Evolutionary conservation across 2,888 invertebrate species (phyloP).

Genomic region (Ochropleura plecta): DNA sequence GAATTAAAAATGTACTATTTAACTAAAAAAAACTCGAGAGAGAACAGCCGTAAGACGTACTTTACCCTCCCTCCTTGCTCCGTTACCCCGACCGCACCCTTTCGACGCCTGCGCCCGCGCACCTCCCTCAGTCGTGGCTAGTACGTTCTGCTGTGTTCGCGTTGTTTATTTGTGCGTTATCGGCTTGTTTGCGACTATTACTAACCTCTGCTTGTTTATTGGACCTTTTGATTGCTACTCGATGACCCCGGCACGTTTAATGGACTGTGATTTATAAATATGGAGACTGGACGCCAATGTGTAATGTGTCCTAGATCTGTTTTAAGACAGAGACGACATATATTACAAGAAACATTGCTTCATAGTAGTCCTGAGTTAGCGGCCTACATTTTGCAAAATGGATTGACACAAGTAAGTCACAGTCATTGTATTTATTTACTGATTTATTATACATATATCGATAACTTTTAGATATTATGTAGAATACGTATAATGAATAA

Average conservation of each 20-base stretch:
- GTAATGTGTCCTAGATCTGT: slow-evolving; percentile 31
- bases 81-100: slow-evolving; percentile 28
- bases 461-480: slow-evolving; percentile 36
- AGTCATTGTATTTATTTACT: slow-evolving; percentile 36
- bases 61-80: slow-evolving; percentile 28
- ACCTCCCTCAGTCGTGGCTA: slow-evolving; percentile 27
- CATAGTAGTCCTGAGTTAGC: slow-evolving; percentile 33
- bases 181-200: slow-evolving; percentile 39
- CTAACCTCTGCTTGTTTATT: slow-evolving; percentile 35
- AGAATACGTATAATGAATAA: slow-evolving; percentile 37
- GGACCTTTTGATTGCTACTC: slow-evolving; percentile 22
- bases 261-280: slow-evolving; percentile 15
- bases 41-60: slow-evolving; percentile 32
- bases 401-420: slow-evolving; percentile 28
- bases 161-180: slow-evolving; percentile 33
- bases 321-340: slow-evolving; percentile 36
- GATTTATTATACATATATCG: slow-evolving; percentile 32
- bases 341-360: slow-evolving; percentile 30
- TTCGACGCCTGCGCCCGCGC: slow-evolving; percentile 29
- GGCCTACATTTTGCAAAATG: slow-evolving; percentile 23
- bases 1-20: slow-evolving; percentile 34
- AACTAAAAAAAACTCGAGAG: slow-evolving; percentile 34
- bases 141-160: slow-evolving; percentile 23
- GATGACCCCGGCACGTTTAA: slow-evolving; percentile 9
- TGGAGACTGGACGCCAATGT: slow-evolving; percentile 15